phyloP scores from a whole-genome alignment of 1,140 invertebrate genomes.

The Scylla paramamosain region DNA sequence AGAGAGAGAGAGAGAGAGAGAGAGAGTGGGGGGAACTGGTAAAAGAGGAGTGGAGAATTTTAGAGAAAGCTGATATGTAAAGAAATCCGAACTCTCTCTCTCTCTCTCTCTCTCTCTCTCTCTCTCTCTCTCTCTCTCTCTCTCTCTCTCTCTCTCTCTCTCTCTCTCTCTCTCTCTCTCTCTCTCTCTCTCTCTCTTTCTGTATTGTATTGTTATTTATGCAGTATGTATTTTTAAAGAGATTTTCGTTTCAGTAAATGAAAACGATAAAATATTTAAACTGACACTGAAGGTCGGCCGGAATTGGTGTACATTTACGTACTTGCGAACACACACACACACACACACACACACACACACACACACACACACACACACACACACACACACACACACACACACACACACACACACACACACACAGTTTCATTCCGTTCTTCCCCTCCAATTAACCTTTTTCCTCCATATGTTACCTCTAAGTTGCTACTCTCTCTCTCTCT shows the following conservation, averaged over 20 bases:
- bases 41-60: too few species aligned
- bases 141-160: constrained; percentile 26
- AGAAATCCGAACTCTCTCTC: not conserved
- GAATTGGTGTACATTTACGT: too few species aligned
- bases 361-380: not conserved
- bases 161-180: constrained; percentile 25
- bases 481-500: too few species aligned
- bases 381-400: not conserved
- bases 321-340: too few species aligned
- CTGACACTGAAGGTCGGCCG: too few species aligned
- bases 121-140: constrained; percentile 1
- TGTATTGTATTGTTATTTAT: not conserved
- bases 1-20: too few species aligned
- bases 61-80: too few species aligned
- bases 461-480: not conserved
- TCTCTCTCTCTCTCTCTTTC: constrained; percentile 27
- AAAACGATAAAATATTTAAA: too few species aligned
- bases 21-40: too few species aligned
- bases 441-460: too few species aligned
- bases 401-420: constrained; percentile 23
- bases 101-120: not conserved
- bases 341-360: not conserved
- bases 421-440: not conserved
- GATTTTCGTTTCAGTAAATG: too few species aligned
- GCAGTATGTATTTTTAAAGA: too few species aligned